Evolutionary conservation across 1,140 invertebrate species (phyloP), one percentile per base, ranked within the genome.

Genomic region (Drosophila sucinea): DNA sequence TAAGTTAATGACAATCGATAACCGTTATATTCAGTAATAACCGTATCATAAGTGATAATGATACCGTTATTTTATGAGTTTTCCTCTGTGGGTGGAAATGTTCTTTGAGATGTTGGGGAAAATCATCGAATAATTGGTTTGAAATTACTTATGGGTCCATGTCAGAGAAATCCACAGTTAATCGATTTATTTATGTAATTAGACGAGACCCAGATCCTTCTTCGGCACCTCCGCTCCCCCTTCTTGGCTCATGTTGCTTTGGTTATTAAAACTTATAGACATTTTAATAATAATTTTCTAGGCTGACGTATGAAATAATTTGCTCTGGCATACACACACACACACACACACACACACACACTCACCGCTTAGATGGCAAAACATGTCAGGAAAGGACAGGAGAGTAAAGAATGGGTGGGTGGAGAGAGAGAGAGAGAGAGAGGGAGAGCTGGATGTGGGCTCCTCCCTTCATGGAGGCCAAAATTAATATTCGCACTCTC

Each of bases 261-360:
- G 64, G 64, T 79, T 84, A 75, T 79, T 72, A 84, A 79, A 77
- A 67, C 79, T 71, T 80, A 77, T 81, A 77, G 80, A 82, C 81
- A 75, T 82, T 85, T 87, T 82, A 82, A 85, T 82, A 82, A 85
- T 87, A 71, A 87, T 82, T 78, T 87, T 60, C 81, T 71, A 35
- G 71, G 61, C 83, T 87, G 79, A 75, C 70, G 76, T 86, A 85
- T 87, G 81, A 87, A 87, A 85, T 85, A 85, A 85, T 82, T 85
- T 87, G 67, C 62, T 67, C 66, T 85, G 82, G 79, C 82, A 86
- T 67, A 38, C 72, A 57, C 55, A 35, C 32, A 56, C 41, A 57
- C 33, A 55, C 57, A 47, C 17, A n/a, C n/a, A n/a, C n/a, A n/a
- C n/a, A n/a, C n/a, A n/a, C n/a, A 58, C 27, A 69, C 11, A 70